Evolutionary conservation across 2,113 vertebrate genomes (phyloP), one percentile per base, ranked within the genome.

Genomic region (Sylvilagus bachmani): DNA sequence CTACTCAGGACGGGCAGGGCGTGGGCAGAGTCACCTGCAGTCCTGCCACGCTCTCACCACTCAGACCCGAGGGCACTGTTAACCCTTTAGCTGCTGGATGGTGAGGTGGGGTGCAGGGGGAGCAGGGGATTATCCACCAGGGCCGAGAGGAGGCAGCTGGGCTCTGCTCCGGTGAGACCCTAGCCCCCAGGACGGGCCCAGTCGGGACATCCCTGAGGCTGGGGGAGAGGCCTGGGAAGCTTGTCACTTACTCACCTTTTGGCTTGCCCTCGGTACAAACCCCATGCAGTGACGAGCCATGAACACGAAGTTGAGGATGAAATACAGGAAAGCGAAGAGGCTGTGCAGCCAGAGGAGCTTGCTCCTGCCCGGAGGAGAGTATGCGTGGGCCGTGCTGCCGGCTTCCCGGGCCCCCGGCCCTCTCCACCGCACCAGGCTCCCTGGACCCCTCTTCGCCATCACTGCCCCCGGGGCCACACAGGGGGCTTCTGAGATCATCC

Each of bases 331-430:
- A 8, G 99, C 98, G 0, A 99, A 99, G 96, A 99, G 95, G 97
- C 99, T 99, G 93, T 99, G 99, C 82, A 99, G 97, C 99, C 99
- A 99, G 90, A 99, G 98, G 75, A 99, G 98, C 74, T 96, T 98
- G 96, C 99, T 98, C 97, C 99, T 99, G 97, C 27, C n/a, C 73
- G 86, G 61, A 93, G 95, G 73, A 77, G 81, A 91, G 74, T 53
- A 5, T 21, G 25, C 6, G 10, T 24, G 17, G 31, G 6, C 10
- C 5, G 31, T 10, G 51, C 61, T 31, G 53, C 29, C 19, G 74
- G 64, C 83, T 38, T 36, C 75, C 84, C 4, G 9, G 38, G 44
- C 44, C 44, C 44, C 44, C 1, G 44, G 44, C 44, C 55, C 17
- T 19, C 55, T 58, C 55, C 55, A 58, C 5, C 55, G 6, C 55